phyloP scores from a whole-genome alignment of 2,113 vertebrate species.

The Seriola rivoliana region DNA sequence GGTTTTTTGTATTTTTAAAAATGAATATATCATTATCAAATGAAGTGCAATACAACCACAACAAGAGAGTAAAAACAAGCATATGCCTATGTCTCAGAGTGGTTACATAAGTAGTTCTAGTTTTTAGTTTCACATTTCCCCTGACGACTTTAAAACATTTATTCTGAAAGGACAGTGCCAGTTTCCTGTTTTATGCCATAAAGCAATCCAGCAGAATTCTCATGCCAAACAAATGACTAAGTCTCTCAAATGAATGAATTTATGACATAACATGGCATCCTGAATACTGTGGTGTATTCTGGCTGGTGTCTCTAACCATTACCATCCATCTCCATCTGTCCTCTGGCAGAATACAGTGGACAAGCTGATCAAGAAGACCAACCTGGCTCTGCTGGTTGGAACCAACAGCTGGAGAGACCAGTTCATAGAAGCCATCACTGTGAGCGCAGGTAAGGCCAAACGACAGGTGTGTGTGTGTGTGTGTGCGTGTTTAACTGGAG shows the following conservation, averaged over 20 bases:
- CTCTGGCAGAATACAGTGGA: slow-evolving; percentile 94
- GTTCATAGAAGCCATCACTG: slow-evolving; percentile 99
- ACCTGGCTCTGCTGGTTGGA: slow-evolving; percentile 97
- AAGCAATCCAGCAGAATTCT: neutral
- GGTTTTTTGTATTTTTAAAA: neutral
- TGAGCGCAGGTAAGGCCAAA: slow-evolving; percentile 93
- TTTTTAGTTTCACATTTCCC: neutral
- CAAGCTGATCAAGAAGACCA: slow-evolving; percentile 99
- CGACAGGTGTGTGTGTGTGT: slow-evolving; percentile 2
- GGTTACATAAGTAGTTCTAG: neutral
- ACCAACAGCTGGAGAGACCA: slow-evolving; percentile 99
- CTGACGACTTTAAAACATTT: neutral
- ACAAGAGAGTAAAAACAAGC: too few relatives aligned
- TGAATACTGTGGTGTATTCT: neutral
- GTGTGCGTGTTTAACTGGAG: slow-evolving; percentile 1
- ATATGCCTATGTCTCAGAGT: neutral
- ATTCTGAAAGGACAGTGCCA: neutral
- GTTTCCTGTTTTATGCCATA: neutral
- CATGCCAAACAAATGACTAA: neutral
- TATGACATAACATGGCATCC: neutral
- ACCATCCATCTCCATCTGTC: slow-evolving; percentile 7
- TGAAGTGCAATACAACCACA: neutral
- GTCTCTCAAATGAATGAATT: neutral
- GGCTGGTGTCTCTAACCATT: slow-evolving; percentile 8
- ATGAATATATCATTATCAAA: neutral